Conservation (phyloP, 2,888 invertebrate genomes). For the Meganola albula region DNA sequence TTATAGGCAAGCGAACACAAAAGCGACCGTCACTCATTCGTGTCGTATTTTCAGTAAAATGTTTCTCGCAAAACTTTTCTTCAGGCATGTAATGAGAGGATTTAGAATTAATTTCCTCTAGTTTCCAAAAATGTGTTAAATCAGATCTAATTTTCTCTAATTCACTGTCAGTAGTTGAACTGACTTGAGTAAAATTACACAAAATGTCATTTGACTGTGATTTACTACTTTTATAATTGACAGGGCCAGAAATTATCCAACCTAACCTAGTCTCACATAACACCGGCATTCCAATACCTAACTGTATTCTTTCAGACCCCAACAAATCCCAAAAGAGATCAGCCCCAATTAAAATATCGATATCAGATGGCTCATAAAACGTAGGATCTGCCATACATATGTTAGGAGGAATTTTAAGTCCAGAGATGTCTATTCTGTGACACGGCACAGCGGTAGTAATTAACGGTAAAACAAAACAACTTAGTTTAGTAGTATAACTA, state of each 20-base stretch:
- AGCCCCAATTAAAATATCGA: conserved; percentile 1
- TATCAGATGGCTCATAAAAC: conserved; percentile 3
- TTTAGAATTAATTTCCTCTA: no score
- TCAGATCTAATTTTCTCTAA: no score
- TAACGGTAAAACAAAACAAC: conserved; percentile 19
- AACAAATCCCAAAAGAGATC: conserved; percentile 11
- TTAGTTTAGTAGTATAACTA: conserved; percentile 7
- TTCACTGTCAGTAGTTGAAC: no score
- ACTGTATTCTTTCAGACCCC: conserved; percentile 1
- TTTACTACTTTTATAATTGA: no score
- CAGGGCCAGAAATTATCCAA: conserved; percentile 9
- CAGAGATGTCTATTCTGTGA: not conserved
- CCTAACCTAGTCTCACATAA: conserved; percentile 5
- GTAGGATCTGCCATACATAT: conserved; percentile 10
- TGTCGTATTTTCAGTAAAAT: no score
- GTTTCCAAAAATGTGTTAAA: no score
- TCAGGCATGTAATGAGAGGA: no score
- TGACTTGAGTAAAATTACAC: no score
- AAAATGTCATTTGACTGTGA: no score
- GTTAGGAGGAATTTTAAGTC: conserved; percentile 1
- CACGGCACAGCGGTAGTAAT: conserved; percentile 6
- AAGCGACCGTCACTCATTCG: no score
- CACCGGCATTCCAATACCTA: conserved; percentile 1
- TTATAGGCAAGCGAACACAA: no score
- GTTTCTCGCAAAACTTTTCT: no score